phyloP scores from a whole-genome alignment of 2,888 invertebrate genomes.

The Podabrus alpinus region DNA sequence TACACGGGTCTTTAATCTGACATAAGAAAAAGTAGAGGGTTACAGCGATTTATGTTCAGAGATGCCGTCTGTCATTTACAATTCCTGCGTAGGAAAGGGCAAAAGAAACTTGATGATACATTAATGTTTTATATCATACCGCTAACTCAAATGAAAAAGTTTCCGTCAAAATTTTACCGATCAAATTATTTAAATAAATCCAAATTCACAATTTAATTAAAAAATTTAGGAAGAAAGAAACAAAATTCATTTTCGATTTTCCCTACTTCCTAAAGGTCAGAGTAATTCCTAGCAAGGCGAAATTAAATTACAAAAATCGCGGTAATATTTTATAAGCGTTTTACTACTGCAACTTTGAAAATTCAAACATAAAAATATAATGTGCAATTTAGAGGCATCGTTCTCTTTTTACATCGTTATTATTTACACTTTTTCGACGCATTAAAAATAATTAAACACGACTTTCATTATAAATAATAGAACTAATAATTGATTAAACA shows the following conservation, averaged over 20 bases:
- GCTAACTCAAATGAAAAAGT: background rate
- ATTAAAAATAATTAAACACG: background rate
- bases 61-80: conserved; percentile 1
- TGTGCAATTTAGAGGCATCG: background rate
- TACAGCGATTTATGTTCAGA: conserved; percentile 3
- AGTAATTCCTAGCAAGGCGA: background rate
- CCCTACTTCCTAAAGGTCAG: background rate
- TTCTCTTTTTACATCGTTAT: background rate
- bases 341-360: background rate
- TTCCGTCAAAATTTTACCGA: background rate
- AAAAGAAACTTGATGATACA: conserved; percentile 6
- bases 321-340: background rate
- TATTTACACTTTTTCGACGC: background rate
- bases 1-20: conserved; percentile 29
- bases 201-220: background rate
- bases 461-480: background rate
- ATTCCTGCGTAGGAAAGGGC: background rate
- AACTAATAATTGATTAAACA: background rate
- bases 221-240: background rate
- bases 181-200: background rate
- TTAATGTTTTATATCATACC: conserved; percentile 1
- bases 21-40: conserved; percentile 15
- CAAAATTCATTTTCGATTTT: background rate
- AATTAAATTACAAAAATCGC: background rate
- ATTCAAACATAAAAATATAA: background rate